Evolutionary conservation across 2,113 vertebrate species (phyloP).

Genomic region (Ammodytes dubius): DNA sequence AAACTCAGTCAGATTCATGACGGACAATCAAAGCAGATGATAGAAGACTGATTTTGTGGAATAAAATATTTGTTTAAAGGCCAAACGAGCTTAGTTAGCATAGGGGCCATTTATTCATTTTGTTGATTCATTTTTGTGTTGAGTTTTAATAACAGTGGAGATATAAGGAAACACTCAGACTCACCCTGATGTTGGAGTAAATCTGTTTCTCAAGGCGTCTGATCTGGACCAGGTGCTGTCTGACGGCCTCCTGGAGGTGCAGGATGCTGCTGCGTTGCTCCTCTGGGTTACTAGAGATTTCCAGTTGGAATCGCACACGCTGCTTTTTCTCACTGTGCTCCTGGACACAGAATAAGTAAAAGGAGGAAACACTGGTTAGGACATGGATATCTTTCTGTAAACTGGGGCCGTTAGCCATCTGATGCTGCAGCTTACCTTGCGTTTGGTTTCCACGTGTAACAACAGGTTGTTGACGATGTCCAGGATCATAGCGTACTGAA

Average conservation of each 20-base stretch:
- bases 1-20: too few species aligned
- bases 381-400: background rate
- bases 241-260: conserved; percentile 94
- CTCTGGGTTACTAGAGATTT: conserved; percentile 98
- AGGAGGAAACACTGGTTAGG: background rate
- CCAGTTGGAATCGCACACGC: conserved; percentile 97
- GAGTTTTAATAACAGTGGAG: background rate
- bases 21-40: too few species aligned
- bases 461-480: conserved; percentile 98
- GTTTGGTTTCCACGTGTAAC: conserved; percentile 95
- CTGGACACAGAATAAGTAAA: conserved; percentile 69
- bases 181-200: conserved; percentile 95
- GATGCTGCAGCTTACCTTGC: conserved; percentile 87
- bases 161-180: background rate
- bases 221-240: conserved; percentile 96
- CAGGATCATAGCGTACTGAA: conserved; percentile 98
- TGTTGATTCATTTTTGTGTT: too few species aligned
- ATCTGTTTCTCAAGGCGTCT: conserved; percentile 97
- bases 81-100: too few species aligned
- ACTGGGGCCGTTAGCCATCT: background rate
- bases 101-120: too few species aligned
- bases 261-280: conserved; percentile 98
- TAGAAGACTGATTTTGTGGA: too few species aligned
- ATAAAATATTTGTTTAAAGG: too few species aligned
- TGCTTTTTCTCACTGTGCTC: conserved; percentile 99